These are phyloP conservation scores for Mongoloraphidia duomilia DNA, from an alignment of 2,888 invertebrate genomes.

Conservation along the genomic window DNA sequence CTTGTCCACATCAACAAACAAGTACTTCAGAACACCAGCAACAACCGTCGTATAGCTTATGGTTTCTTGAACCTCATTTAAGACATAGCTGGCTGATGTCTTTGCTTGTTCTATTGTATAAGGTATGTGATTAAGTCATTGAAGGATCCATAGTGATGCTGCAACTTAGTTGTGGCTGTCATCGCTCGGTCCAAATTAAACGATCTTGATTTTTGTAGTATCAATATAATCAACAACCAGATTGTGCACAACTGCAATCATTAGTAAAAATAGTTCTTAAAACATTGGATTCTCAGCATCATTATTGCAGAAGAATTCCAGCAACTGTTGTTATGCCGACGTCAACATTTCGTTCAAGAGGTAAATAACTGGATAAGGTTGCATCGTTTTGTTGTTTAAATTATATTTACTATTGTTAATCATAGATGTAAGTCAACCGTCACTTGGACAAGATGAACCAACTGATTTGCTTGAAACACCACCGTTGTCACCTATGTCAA, in stretches of 20 bases:
- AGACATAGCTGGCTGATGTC: constrained; percentile 89
- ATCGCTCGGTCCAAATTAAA: neutral
- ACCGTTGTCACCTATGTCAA: constrained; percentile 41
- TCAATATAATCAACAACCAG: constrained; percentile 57
- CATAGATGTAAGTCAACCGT: constrained; percentile 61
- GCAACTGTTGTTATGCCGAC: constrained; percentile 64
- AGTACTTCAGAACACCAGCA: constrained; percentile 41
- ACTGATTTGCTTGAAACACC: constrained; percentile 36
- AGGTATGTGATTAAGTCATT: constrained; percentile 40
- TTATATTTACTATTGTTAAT: constrained; percentile 3
- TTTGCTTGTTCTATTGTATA: constrained; percentile 84
- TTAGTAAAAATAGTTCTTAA: constrained; percentile 81
- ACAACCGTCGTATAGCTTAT: constrained; percentile 68
- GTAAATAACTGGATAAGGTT: constrained; percentile 24
- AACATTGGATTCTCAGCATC: constrained; percentile 82
- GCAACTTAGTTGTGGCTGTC: neutral
- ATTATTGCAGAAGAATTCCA: constrained; percentile 76
- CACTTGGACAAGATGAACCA: constrained; percentile 52
- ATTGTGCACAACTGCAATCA: constrained; percentile 57
- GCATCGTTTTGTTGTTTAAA: too few relatives aligned
- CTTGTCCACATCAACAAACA: constrained; percentile 52
- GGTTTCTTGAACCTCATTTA: constrained; percentile 74
- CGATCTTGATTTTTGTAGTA: constrained; percentile 36
- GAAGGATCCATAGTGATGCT: neutral
- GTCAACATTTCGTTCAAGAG: constrained; percentile 49